A percentile compares a stretch with the other conserved stretches of the same genome.
Evolutionary conservation across 2,113 vertebrate genomes (phyloP).

Genomic region (Perca schrenkii): DNA sequence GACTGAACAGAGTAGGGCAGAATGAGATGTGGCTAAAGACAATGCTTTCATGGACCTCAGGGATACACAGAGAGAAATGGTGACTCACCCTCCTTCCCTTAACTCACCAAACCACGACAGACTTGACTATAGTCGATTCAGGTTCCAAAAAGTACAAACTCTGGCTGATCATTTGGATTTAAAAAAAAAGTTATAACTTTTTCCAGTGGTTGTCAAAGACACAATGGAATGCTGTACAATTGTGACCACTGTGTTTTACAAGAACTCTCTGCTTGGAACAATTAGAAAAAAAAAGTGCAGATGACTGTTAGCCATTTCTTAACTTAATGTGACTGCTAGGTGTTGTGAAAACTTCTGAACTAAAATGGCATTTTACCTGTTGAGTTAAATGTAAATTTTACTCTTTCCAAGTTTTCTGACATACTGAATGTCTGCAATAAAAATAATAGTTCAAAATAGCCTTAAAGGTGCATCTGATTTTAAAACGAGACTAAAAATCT

Average conservation of each 20-base stretch:
- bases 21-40: slow-evolving; percentile 43
- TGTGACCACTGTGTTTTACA: neutral
- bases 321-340: slow-evolving; percentile 25
- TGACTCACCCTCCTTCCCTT: slow-evolving; percentile 35
- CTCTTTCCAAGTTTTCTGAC: neutral
- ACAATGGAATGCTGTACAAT: slow-evolving; percentile 14
- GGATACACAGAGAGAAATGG: slow-evolving; percentile 71
- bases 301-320: slow-evolving; percentile 9
- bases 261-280: neutral
- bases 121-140: neutral
- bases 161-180: slow-evolving; percentile 21
- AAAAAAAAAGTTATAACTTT: neutral
- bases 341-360: neutral
- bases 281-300: neutral
- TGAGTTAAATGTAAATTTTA: slow-evolving; percentile 5
- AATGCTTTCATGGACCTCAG: slow-evolving; percentile 60
- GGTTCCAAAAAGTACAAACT: slow-evolving; percentile 4
- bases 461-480: neutral
- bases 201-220: slow-evolving; percentile 15
- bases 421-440: neutral
- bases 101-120: neutral
- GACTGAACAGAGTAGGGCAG: slow-evolving; percentile 23
- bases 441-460: neutral
- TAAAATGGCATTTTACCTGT: neutral
- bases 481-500: neutral